Evolutionary conservation across 2,888 invertebrate species (phyloP).

Genomic region (Aspidiotus destructor): DNA sequence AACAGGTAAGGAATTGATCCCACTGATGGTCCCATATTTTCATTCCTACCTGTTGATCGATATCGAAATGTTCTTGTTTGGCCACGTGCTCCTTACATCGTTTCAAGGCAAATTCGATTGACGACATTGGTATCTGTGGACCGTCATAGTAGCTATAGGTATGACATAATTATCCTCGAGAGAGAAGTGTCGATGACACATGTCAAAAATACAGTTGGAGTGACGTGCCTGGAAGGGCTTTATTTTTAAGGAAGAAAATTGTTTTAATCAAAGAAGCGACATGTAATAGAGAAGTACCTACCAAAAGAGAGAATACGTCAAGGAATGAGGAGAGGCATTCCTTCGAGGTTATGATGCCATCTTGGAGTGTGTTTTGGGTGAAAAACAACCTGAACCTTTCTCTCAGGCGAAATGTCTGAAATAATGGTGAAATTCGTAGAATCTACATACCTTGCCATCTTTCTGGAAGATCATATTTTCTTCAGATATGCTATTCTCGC

Average conservation of each 20-base stretch:
- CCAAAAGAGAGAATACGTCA: no score
- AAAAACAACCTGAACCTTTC: no score
- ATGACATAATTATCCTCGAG: no score
- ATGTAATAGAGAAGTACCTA: not conserved
- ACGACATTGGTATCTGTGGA: conserved; percentile 55
- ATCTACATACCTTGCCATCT: conserved; percentile 38
- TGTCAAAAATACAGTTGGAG: not conserved
- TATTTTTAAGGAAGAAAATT: not conserved
- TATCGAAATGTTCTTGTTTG: conserved; percentile 61
- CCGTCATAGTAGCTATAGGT: not conserved
- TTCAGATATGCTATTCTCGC: conserved; percentile 47
- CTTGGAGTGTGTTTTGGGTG: no score
- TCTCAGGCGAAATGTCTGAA: no score
- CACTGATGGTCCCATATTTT: conserved; percentile 76
- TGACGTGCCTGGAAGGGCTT: not conserved
- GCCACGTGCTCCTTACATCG: conserved; percentile 69
- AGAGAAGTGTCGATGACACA: no score
- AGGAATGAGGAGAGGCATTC: no score
- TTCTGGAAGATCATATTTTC: conserved; percentile 45
- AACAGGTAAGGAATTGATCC: conserved; percentile 58
- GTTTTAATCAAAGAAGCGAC: no score
- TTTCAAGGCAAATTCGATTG: conserved; percentile 70
- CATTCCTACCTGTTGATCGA: conserved; percentile 42
- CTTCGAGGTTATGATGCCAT: no score
- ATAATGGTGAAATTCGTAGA: no score